Evolutionary conservation across 53 echinoderm and acorn worm species (phyloP).

Genomic region (Arbacia lixula): DNA sequence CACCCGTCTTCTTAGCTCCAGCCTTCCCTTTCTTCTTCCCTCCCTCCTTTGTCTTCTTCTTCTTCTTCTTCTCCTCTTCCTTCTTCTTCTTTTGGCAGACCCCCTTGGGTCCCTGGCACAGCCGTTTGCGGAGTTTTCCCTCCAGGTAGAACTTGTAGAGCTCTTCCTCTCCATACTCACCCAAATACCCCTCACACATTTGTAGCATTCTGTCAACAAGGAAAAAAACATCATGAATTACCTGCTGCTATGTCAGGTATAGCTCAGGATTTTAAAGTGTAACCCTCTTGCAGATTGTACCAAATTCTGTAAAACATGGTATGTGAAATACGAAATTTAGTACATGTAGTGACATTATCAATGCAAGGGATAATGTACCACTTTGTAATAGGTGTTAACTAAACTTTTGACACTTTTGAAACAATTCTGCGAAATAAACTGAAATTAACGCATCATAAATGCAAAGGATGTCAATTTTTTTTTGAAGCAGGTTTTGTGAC

Average conservation of each 20-base stretch:
- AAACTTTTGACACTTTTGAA: too few relatives aligned
- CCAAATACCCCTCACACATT: slow-evolving; percentile 75
- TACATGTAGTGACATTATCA: too few relatives aligned
- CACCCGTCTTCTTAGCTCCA: not conserved
- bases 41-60: not conserved
- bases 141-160: slow-evolving; percentile 77
- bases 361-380: too few relatives aligned
- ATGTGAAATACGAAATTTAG: too few relatives aligned
- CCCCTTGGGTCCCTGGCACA: slow-evolving; percentile 65
- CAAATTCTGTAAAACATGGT: too few relatives aligned
- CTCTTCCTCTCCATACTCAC: slow-evolving; percentile 79
- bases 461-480: too few relatives aligned
- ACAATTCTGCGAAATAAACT: too few relatives aligned
- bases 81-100: slow-evolving; percentile 66
- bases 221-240: not conserved
- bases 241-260: not conserved
- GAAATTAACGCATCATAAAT: too few relatives aligned
- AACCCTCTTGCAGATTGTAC: too few relatives aligned
- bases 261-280: too few relatives aligned
- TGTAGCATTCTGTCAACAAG: slow-evolving; percentile 69
- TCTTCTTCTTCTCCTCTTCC: slow-evolving; percentile 47
- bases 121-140: slow-evolving; percentile 61
- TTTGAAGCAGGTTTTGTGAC: too few relatives aligned
- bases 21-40: slow-evolving; percentile 24
- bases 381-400: too few relatives aligned